Evolutionary conservation across 2,113 vertebrate species (phyloP).

Genomic region (Xerus inauris): DNA sequence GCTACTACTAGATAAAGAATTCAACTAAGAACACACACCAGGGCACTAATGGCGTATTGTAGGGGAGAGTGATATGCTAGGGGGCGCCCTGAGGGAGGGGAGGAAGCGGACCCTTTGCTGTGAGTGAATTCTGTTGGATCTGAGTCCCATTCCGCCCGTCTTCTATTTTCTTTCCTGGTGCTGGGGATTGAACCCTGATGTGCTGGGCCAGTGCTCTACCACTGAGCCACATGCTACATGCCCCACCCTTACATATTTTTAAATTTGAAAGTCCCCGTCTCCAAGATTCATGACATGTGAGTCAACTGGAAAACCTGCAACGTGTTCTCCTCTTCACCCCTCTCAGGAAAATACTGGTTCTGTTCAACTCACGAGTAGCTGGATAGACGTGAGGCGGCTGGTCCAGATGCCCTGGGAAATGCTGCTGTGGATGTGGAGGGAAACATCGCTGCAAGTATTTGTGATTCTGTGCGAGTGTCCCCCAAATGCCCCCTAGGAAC

Average conservation of each 20-base stretch:
- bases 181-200: too few species aligned
- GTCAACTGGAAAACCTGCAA: rapidly evolving
- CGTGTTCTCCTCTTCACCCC: not conserved
- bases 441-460: not conserved
- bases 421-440: not conserved
- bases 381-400: not conserved
- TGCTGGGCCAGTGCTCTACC: too few species aligned
- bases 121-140: not conserved
- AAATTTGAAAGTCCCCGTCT: not conserved
- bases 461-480: not conserved
- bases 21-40: rapidly evolving
- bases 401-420: not conserved
- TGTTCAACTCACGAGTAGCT: not conserved
- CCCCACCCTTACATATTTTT: not conserved
- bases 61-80: rapidly evolving
- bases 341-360: not conserved
- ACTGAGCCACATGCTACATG: too few species aligned
- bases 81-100: rapidly evolving
- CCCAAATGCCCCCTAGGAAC: slow-evolving; percentile 34
- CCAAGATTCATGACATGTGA: too few species aligned
- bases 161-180: too few species aligned
- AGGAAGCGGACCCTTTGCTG: rapidly evolving
- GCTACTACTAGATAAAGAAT: not conserved
- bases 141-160: too few species aligned
- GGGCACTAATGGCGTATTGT: rapidly evolving